A percentile compares a stretch with the other conserved stretches of the same genome.
Conservation (phyloP, 2,113 vertebrate species). For the Corydoras sp. region DNA sequence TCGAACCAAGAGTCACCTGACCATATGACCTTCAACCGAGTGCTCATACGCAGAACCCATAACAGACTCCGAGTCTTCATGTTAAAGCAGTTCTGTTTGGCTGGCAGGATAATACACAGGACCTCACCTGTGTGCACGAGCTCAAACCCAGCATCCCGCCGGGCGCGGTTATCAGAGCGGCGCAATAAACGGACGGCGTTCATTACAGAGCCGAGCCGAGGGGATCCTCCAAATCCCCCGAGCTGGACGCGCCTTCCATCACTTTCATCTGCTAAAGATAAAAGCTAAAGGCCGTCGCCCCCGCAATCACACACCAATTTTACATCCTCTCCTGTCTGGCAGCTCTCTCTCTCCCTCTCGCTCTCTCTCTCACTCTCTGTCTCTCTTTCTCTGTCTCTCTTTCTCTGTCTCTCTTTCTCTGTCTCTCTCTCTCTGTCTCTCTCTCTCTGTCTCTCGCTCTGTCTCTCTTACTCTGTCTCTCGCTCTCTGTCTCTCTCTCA, state of each 20-base stretch:
- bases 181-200: slow-evolving; percentile 28
- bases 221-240: slow-evolving; percentile 19
- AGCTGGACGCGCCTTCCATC: slow-evolving; percentile 29
- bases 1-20: too few relatives aligned
- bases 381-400: background rate
- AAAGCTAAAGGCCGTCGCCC: slow-evolving; percentile 31
- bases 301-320: slow-evolving; percentile 26
- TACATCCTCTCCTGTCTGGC: slow-evolving; percentile 1
- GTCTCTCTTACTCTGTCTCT: too few relatives aligned
- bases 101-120: slow-evolving; percentile 3
- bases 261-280: slow-evolving; percentile 38
- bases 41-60: too few relatives aligned
- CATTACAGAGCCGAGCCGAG: slow-evolving; percentile 23
- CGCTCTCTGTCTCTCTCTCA: too few relatives aligned
- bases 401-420: background rate
- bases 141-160: slow-evolving; percentile 16
- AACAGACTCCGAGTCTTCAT: too few relatives aligned
- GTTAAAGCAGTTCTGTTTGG: background rate
- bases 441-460: background rate
- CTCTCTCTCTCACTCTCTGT: background rate
- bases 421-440: background rate
- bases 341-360: background rate
- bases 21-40: too few relatives aligned
- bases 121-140: background rate
- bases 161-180: slow-evolving; percentile 24